Evolutionary conservation across 1,140 invertebrate species (phyloP), one percentile per base, ranked within the genome.

Genomic region (Phthorimaea operculella): DNA sequence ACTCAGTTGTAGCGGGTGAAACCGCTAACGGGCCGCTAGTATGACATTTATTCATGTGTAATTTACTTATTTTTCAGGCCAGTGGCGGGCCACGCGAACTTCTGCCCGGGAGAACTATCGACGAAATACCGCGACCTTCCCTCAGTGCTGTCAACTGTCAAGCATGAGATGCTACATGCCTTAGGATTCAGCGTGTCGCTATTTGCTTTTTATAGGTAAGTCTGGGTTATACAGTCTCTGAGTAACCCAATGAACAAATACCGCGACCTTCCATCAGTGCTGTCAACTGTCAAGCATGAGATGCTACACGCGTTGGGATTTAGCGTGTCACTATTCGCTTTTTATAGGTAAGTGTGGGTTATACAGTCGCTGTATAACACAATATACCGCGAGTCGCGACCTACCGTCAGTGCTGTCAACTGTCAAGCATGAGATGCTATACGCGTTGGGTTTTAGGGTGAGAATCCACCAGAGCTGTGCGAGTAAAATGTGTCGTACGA

Each of bases 211-310:
- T 98, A 94, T 82, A 86, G 94, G 64, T 85, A 52, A 64, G 60
- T 9, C 36, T 12, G 3, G 3, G 36, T 9, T 34, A 34, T 34
- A 54, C 33, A 34, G 33, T 34, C n/a, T n/a, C n/a, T n/a, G n/a
- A n/a, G n/a, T n/a, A n/a, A n/a, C n/a, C n/a, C n/a, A n/a, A n/a
- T n/a, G 21, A 97, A 94, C 12, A 96, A 96, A 72, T 90, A 91
- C 33, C 94, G 98, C 70, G 97, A 99, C 71, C 84, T 97, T 55
- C 94, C 97, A 67, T 96, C 96, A 12, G 88, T 99, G 1, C 86
- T 99, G 59, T 98, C 97, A 17, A 99, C 97, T 0, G 96, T 99
- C 0, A 99, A 99, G 83, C 98, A 99, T 85, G 98, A 99, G 83
- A 99, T 99, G 74, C 87, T 99, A 0, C 98, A 99, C 87, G 97